A percentile compares a stretch with the other conserved stretches of the same genome.
Evolutionary conservation across 2,113 vertebrate genomes (phyloP).

Genomic region (Tetrax tetrax): DNA sequence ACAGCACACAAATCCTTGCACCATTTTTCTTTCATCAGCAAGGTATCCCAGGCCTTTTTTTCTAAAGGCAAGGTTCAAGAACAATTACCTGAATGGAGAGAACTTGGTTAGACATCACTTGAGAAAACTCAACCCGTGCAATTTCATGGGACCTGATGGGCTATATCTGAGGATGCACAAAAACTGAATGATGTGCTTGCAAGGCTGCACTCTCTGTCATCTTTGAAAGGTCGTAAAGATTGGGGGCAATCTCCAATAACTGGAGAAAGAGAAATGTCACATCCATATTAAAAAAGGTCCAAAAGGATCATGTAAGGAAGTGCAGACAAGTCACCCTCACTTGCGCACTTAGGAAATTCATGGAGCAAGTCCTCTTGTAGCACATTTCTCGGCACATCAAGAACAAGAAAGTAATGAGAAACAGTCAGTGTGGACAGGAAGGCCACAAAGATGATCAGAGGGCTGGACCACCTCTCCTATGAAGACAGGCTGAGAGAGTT

Average conservation of each 20-base stretch:
- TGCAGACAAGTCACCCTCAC: neutral
- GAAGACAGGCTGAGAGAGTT: too few species aligned
- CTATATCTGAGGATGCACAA: neutral
- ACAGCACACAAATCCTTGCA: neutral
- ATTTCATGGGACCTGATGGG: neutral
- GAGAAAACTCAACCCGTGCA: neutral
- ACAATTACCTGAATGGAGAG: neutral
- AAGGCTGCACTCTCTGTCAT: neutral
- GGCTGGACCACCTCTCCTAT: too few species aligned
- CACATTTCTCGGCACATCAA: neutral
- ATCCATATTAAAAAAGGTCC: neutral
- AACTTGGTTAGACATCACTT: neutral
- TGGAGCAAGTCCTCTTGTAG: neutral
- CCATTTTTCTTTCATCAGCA: neutral
- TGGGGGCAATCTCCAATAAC: neutral
- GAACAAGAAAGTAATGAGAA: neutral
- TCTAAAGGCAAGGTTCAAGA: neutral
- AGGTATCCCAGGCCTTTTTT: neutral
- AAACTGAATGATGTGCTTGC: neutral
- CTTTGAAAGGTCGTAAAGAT: neutral
- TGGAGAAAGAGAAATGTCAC: neutral
- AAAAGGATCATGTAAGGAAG: neutral
- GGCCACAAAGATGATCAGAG: too few species aligned
- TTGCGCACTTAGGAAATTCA: neutral
- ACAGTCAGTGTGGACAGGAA: neutral